phyloP scores from a whole-genome alignment of 2,888 invertebrate species.

The Leptarthrus brevirostris region DNA sequence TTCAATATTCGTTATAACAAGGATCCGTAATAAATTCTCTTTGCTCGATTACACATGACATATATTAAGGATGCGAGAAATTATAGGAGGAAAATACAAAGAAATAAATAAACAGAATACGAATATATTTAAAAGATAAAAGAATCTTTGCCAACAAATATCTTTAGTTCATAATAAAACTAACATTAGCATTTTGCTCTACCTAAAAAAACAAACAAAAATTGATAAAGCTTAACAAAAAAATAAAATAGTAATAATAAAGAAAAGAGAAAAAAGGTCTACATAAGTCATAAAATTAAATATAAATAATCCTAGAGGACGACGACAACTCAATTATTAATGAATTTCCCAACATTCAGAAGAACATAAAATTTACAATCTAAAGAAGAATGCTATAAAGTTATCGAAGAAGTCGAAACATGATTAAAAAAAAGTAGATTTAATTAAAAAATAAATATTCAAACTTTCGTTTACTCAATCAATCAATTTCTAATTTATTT shows the following conservation, averaged over 20 bases:
- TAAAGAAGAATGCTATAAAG: constrained; percentile 27
- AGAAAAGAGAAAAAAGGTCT: background rate
- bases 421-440: background rate
- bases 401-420: background rate
- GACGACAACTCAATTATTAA: background rate
- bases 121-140: constrained; percentile 47
- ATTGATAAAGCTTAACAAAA: constrained; percentile 45
- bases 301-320: constrained; percentile 10
- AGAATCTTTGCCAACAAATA: constrained; percentile 47
- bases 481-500: constrained; percentile 11
- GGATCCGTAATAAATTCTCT: too few species aligned
- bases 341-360: constrained; percentile 32
- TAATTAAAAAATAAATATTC: constrained; percentile 43
- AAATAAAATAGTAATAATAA: background rate
- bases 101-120: constrained; percentile 43
- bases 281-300: constrained; percentile 27
- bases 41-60: too few species aligned
- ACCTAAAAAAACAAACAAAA: constrained; percentile 44
- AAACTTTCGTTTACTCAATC: constrained; percentile 25
- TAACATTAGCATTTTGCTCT: constrained; percentile 29
- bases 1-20: too few species aligned
- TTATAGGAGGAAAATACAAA: too few species aligned
- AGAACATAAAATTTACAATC: constrained; percentile 12
- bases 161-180: constrained; percentile 33
- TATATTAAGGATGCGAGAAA: too few species aligned